A percentile compares a stretch with the other conserved stretches of the same genome.
phyloP scores from a whole-genome alignment of 2,888 invertebrate species.

The Drosophila quasianomalipes region DNA sequence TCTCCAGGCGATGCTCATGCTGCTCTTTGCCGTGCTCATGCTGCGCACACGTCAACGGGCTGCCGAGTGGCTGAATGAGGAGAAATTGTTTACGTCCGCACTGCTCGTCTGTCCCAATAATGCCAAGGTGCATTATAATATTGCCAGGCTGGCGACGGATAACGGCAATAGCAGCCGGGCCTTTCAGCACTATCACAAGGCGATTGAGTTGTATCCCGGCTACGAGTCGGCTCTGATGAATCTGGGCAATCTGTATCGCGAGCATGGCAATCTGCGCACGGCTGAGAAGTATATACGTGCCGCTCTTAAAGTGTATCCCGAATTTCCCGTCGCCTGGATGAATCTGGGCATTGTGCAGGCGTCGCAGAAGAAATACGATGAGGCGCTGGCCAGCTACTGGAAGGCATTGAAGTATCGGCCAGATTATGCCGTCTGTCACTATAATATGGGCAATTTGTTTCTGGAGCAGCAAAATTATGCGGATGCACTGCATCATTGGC shows the following conservation, averaged over 20 bases:
- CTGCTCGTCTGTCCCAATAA: slow-evolving; percentile 95
- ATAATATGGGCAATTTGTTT: slow-evolving; percentile 97
- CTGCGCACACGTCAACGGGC: slow-evolving; percentile 88
- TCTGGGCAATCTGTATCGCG: slow-evolving; percentile 97
- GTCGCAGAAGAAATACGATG: slow-evolving; percentile 88
- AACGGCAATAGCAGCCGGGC: slow-evolving; percentile 89
- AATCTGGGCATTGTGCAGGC: slow-evolving; percentile 97
- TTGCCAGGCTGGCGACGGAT: slow-evolving; percentile 95
- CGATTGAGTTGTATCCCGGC: slow-evolving; percentile 95
- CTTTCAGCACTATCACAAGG: slow-evolving; percentile 91
- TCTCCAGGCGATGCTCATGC: slow-evolving; percentile 68
- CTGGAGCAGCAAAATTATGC: slow-evolving; percentile 91
- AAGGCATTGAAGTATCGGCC: slow-evolving; percentile 91
- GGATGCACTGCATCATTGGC: slow-evolving; percentile 93
- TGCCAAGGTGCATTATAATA: slow-evolving; percentile 95
- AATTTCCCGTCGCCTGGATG: slow-evolving; percentile 99
- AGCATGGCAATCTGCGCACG: slow-evolving; percentile 94
- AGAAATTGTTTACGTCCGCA: slow-evolving; percentile 92
- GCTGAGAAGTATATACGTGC: slow-evolving; percentile 93
- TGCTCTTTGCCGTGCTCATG: slow-evolving; percentile 72
- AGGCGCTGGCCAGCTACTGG: slow-evolving; percentile 92
- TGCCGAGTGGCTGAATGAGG: slow-evolving; percentile 93
- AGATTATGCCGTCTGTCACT: slow-evolving; percentile 96
- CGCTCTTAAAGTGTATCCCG: slow-evolving; percentile 89
- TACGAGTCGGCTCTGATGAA: slow-evolving; percentile 97